Evolutionary conservation across 2,888 invertebrate species (phyloP), one percentile per base, ranked within the genome.

Genomic region (Gymnocheta viridis): DNA sequence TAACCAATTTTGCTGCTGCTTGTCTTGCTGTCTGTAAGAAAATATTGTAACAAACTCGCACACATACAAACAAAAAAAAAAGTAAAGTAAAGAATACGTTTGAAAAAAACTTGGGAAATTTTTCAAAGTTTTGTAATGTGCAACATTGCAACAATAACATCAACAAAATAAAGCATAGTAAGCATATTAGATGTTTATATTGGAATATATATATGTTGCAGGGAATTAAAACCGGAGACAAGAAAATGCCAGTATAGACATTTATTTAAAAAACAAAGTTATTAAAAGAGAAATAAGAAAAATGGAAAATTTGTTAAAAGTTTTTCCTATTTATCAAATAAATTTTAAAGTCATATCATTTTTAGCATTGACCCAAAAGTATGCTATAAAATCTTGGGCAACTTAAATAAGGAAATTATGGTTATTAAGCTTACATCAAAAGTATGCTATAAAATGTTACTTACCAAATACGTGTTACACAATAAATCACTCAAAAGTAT

Each of bases 91-190:
- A 17, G 10, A 47, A 60, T 17, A 80, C 10, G 35, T 70, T 24
- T 35, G 38, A 29, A 74, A 77, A 80, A 82, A 80, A 74, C 49
- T 38, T 80, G 35, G 32, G 41, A 85, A 85, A 85, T 86, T 74
- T 82, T 86, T 86, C 56, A 86, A 85, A 81, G 82, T 85, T 83
- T 83, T 80, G 85, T 79, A 85, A 86, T 83, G 82, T 86, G 86
- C 86, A 84, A 83, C 76, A 84, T 77, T 84, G 81, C 82, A 82
- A 67, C 82, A 81, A 85, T 77, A 76, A 81, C 47, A 82, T 60
- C 60, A 78, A 66, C 66, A 69, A 56, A 49, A 69, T 62, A 82
- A 58, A 69, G 69, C 79, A 82, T 62, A 73, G 67, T 47, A 54
- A 79, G 79, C 79, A 82, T 79, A 79, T 69, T 69, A 73, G 51